Percentiles rank a stretch among this genome's conserved stretches.
These are phyloP conservation scores for Montipora capitata DNA, from an alignment of 92 coral and sea anemone species.

Conservation along the genomic window DNA sequence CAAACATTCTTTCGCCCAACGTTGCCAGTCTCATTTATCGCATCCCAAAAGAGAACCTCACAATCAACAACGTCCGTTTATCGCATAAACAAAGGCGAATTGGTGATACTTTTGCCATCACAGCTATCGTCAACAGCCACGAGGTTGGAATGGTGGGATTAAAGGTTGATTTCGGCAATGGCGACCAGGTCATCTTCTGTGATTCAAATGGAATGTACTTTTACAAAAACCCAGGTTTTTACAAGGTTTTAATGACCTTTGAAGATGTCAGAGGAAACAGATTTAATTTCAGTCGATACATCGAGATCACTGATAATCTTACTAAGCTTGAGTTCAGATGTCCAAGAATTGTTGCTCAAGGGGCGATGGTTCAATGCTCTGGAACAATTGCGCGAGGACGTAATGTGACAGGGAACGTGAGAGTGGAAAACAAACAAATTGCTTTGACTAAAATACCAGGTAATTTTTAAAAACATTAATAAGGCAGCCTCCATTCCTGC, in stretches of 20 bases:
- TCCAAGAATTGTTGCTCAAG: conserved; percentile 12
- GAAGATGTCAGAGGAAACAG: conserved; percentile 9
- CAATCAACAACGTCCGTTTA: neutral
- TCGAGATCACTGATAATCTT: conserved; percentile 38
- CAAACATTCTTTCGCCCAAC: neutral
- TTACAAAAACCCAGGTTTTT: conserved; percentile 46
- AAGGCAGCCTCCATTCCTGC: neutral
- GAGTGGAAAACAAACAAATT: neutral
- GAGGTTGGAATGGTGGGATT: conserved; percentile 10
- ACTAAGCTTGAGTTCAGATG: conserved; percentile 20
- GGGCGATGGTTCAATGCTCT: neutral
- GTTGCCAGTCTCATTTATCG: conserved; percentile 24
- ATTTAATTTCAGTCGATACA: neutral
- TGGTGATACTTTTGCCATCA: conserved; percentile 12
- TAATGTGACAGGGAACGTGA: neutral
- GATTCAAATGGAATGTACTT: conserved; percentile 1
- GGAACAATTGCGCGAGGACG: conserved; percentile 29
- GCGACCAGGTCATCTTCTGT: conserved; percentile 27
- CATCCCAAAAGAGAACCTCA: neutral
- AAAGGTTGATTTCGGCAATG: conserved; percentile 29
- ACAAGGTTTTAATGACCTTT: neutral
- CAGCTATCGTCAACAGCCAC: conserved; percentile 2
- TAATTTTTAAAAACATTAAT: neutral
- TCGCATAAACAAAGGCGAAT: conserved; percentile 4
- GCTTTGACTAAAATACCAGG: conserved; percentile 21